Conservation (phyloP, 2,113 vertebrate genomes). For the Scomber japonicus region DNA sequence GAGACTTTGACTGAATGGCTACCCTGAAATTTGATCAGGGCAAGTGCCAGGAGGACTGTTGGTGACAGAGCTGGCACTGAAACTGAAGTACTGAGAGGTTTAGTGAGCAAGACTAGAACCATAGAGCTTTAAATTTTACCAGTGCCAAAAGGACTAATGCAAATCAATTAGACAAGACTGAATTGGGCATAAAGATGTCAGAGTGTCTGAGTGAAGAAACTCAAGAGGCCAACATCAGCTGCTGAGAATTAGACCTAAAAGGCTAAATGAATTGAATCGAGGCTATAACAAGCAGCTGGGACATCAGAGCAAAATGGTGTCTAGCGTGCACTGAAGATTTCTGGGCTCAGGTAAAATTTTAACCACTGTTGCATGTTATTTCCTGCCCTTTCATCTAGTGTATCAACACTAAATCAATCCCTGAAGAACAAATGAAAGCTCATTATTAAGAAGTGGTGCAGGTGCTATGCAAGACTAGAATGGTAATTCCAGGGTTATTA, state of each 20-base stretch:
- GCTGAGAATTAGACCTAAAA: slow-evolving; percentile 24
- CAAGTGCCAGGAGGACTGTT: neutral
- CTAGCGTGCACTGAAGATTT: neutral
- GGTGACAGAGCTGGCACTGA: slow-evolving; percentile 15
- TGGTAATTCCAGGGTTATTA: neutral
- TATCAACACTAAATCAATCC: neutral
- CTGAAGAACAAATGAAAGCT: slow-evolving; percentile 7
- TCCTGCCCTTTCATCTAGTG: neutral
- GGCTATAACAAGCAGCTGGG: slow-evolving; percentile 10
- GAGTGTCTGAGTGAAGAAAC: slow-evolving; percentile 1
- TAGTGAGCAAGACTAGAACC: slow-evolving; percentile 20
- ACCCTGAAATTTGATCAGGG: slow-evolving; percentile 13
- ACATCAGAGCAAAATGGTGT: neutral
- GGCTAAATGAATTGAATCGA: slow-evolving; percentile 33
- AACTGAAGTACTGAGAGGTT: slow-evolving; percentile 16
- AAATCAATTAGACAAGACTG: slow-evolving; percentile 10
- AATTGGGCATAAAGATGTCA: too few relatives aligned
- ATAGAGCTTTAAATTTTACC: slow-evolving; percentile 24
- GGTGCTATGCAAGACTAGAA: neutral
- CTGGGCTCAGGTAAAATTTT: slow-evolving; percentile 8
- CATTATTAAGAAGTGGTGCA: neutral
- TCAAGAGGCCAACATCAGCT: slow-evolving; percentile 3
- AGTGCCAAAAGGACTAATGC: slow-evolving; percentile 21
- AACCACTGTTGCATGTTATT: neutral
- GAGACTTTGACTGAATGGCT: slow-evolving; percentile 4